A percentile compares a stretch with the other conserved stretches of the same genome.
phyloP scores from a whole-genome alignment of 2,888 invertebrate genomes.

The Mechanitis mazaeus region DNA sequence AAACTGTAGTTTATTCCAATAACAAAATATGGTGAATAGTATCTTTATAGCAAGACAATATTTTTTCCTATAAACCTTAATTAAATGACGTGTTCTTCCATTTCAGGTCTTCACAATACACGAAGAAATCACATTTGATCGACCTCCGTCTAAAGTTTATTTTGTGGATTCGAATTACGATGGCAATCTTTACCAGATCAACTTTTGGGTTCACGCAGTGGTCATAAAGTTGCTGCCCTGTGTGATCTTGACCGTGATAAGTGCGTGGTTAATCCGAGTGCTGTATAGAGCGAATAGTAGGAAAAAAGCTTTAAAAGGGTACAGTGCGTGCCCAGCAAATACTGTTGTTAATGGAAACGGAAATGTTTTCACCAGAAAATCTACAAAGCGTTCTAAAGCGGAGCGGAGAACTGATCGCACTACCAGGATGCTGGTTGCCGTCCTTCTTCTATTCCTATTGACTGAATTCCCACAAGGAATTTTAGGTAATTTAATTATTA shows the following conservation, averaged over 20 bases:
- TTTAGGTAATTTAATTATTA: conserved; percentile 65
- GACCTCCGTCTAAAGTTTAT: conserved; percentile 57
- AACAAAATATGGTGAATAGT: too few relatives aligned
- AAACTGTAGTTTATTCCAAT: too few relatives aligned
- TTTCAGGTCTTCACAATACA: conserved; percentile 70
- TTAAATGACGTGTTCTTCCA: conserved; percentile 1
- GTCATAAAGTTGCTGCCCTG: conserved; percentile 89
- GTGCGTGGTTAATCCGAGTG: conserved; percentile 82
- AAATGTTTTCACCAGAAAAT: conserved; percentile 59
- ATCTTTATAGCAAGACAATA: too few relatives aligned
- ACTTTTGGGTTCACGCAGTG: conserved; percentile 89
- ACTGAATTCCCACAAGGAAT: conserved; percentile 93
- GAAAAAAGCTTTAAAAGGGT: conserved; percentile 77
- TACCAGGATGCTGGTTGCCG: conserved; percentile 92
- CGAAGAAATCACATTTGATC: conserved; percentile 44
- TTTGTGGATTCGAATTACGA: conserved; percentile 75
- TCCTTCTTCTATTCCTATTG: conserved; percentile 88
- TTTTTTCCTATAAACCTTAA: too few relatives aligned
- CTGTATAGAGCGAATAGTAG: conserved; percentile 82
- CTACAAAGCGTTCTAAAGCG: conserved; percentile 62
- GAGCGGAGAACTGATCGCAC: conserved; percentile 82
- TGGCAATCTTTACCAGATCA: conserved; percentile 79
- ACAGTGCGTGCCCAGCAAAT: conserved; percentile 61
- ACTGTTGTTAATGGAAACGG: conserved; percentile 56
- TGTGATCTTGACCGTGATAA: conserved; percentile 83